Evolutionary conservation across 2,888 invertebrate species (phyloP).

Genomic region (Melieria picta): DNA sequence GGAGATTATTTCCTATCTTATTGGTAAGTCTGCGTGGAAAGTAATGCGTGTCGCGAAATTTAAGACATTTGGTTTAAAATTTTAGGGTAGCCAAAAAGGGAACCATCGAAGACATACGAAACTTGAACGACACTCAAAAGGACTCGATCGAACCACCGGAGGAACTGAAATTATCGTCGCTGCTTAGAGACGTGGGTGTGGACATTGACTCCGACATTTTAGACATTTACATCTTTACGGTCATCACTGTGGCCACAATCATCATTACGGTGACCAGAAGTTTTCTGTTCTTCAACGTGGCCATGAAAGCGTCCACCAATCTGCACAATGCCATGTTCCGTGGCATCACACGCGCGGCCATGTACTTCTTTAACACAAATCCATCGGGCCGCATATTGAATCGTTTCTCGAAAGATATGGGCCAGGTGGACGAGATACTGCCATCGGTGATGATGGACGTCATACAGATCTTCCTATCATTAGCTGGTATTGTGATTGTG

Average conservation of each 20-base stretch:
- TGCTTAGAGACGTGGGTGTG: slow-evolving; percentile 49
- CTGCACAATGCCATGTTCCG: slow-evolving; percentile 88
- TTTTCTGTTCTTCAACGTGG: slow-evolving; percentile 69
- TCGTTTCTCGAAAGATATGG: slow-evolving; percentile 91
- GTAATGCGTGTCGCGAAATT: neutral
- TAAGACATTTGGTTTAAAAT: neutral
- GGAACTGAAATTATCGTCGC: slow-evolving; percentile 46
- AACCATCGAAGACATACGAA: slow-evolving; percentile 24
- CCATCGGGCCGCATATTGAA: slow-evolving; percentile 86
- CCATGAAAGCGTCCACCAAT: slow-evolving; percentile 78
- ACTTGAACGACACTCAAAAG: slow-evolving; percentile 1
- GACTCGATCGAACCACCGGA: slow-evolving; percentile 10
- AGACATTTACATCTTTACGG: slow-evolving; percentile 68
- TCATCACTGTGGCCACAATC: slow-evolving; percentile 66
- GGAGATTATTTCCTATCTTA: slow-evolving; percentile 83
- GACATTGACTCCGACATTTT: slow-evolving; percentile 52
- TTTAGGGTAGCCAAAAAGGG: slow-evolving; percentile 46
- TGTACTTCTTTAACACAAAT: slow-evolving; percentile 89
- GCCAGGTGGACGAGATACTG: slow-evolving; percentile 67
- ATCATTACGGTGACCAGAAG: slow-evolving; percentile 63
- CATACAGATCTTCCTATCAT: slow-evolving; percentile 80
- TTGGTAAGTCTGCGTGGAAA: slow-evolving; percentile 67
- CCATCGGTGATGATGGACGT: slow-evolving; percentile 66
- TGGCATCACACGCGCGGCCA: slow-evolving; percentile 81
- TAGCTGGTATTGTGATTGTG: slow-evolving; percentile 83